These are phyloP conservation scores for Chloebia gouldiae DNA, from an alignment of 2,113 vertebrate species.

Conservation along the genomic window DNA sequence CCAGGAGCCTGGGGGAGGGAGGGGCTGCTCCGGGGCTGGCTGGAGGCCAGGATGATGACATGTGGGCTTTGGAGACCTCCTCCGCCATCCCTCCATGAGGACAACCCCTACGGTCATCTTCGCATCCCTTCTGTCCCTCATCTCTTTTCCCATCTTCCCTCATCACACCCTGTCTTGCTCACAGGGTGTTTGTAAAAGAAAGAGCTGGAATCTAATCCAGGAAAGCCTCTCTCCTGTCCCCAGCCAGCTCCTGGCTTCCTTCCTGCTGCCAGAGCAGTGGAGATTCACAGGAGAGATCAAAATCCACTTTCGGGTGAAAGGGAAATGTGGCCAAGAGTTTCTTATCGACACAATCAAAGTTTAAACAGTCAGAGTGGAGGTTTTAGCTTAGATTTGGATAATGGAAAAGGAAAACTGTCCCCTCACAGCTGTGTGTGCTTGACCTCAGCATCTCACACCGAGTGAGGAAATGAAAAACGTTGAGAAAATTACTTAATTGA, in stretches of 20 bases:
- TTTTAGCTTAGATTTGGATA: not conserved
- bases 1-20: not conserved
- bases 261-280: accelerated
- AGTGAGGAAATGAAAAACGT: accelerated
- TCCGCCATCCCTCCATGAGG: not conserved
- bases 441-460: accelerated
- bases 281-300: not conserved
- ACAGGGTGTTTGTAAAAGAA: not conserved
- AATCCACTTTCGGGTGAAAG: not conserved
- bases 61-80: not conserved
- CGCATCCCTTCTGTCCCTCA: not conserved
- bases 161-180: not conserved
- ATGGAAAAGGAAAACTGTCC: not conserved
- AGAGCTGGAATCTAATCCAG: not conserved
- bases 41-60: not conserved
- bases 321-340: not conserved
- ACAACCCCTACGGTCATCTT: not conserved
- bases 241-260: not conserved
- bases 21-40: not conserved
- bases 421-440: not conserved
- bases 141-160: not conserved
- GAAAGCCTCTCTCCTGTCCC: not conserved
- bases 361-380: not conserved
- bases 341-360: not conserved
- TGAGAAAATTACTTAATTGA: not conserved